Conservation (phyloP, 2,113 vertebrate species). For the Boulengeromyrus knoepffleri region DNA sequence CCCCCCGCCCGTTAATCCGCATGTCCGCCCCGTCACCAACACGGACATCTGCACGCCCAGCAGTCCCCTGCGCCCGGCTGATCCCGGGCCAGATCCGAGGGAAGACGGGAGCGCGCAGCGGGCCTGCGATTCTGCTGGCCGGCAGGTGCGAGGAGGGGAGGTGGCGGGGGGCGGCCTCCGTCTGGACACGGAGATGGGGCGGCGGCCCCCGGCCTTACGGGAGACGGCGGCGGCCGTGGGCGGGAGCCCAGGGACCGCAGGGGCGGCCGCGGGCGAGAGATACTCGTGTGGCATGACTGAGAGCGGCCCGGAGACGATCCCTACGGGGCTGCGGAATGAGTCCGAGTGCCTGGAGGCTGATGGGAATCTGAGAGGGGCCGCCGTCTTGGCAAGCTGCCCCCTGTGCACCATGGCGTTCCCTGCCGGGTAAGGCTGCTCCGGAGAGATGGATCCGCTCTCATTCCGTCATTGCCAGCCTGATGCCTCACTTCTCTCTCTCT, state of each 20-base stretch:
- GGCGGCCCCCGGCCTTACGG: neutral
- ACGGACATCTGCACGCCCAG: neutral
- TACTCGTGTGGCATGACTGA: neutral
- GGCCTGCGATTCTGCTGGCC: neutral
- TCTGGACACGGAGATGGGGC: neutral
- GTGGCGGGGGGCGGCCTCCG: neutral
- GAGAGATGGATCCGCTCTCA: neutral
- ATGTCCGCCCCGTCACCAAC: neutral
- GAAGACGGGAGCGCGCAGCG: neutral
- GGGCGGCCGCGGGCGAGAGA: neutral
- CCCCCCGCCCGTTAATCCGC: conserved; percentile 23
- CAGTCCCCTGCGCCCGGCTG: neutral
- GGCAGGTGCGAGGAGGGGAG: neutral
- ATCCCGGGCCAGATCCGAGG: neutral
- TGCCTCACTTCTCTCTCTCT: neutral
- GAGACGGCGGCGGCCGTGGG: neutral
- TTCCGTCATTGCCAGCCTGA: neutral
- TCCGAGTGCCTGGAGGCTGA: neutral
- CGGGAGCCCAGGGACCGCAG: neutral
- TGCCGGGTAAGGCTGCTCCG: conserved; percentile 56
- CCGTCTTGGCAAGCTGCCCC: conserved; percentile 63
- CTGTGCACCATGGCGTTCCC: conserved; percentile 69
- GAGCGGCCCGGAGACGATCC: neutral
- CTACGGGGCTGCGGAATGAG: neutral
- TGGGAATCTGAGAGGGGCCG: neutral